phyloP scores from a whole-genome alignment of 1,140 invertebrate genomes.

The Neodiprion virginianus region DNA sequence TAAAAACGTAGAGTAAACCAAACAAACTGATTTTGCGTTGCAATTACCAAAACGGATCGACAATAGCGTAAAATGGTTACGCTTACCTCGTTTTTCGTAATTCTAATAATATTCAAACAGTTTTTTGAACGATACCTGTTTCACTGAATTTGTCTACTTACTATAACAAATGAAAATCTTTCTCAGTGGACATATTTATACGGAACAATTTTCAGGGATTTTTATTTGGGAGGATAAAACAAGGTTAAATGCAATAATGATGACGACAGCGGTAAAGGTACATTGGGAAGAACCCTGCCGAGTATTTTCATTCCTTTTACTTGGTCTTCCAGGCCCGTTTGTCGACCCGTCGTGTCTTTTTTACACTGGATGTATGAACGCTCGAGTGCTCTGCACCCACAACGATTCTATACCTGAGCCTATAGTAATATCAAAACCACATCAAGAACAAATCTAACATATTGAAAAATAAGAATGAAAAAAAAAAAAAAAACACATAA shows the following conservation, averaged over 20 bases:
- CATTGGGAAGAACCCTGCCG: not conserved
- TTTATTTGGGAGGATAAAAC: not conserved
- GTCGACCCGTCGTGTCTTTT: not conserved
- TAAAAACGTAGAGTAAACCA: too few relatives aligned
- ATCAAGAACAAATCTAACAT: constrained; percentile 37
- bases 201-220: not conserved
- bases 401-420: not conserved
- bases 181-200: too few relatives aligned
- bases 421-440: constrained; percentile 41
- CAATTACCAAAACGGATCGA: too few relatives aligned
- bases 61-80: too few relatives aligned
- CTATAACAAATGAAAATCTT: too few relatives aligned
- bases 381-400: not conserved
- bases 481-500: constrained; percentile 17
- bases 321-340: not conserved
- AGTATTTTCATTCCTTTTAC: not conserved
- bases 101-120: too few relatives aligned
- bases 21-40: too few relatives aligned
- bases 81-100: too few relatives aligned
- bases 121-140: too few relatives aligned
- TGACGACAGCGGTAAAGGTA: not conserved
- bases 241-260: not conserved
- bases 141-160: too few relatives aligned
- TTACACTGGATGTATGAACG: not conserved
- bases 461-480: constrained; percentile 28